Evolutionary conservation across 2,113 vertebrate genomes (phyloP), one percentile per base, ranked within the genome.

Genomic region (Callithrix jacchus): DNA sequence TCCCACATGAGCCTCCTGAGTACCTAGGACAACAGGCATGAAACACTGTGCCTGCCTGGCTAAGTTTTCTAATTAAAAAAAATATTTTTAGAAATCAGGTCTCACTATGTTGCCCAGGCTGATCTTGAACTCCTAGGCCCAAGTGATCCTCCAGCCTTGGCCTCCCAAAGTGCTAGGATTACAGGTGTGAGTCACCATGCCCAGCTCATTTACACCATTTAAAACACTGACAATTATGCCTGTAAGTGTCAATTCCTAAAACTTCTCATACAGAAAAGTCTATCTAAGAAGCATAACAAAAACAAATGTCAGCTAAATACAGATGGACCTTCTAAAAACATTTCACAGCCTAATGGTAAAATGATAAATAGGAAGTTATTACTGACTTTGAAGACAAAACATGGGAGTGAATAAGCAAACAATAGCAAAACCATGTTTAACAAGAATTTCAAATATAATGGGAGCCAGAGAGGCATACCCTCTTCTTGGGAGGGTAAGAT

Each of bases 181-280:
- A 64, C 61, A 64, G 61, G 27, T 64, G 61, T 64, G 2, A 64
- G 61, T 27, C 27, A 64, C 27, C 12, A 64, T 64, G 61, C 27
- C 61, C 61, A 64, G 61, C 61, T 30, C 49, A 93, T 93, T 95
- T 80, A 96, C 0, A 89, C 14, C 9, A 86, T 77, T 80, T 92
- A 90, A 92, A 96, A 95, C 25, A 80, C 27, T 80, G 95, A 84
- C 89, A 92, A 84, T 73, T 21, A 68, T 27, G 25, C 3, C 68
- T 45, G 12, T 74, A 77, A 83, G 12, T 68, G 30, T 37, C 58
- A 83, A 80, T 68, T 93, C n/a, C 70, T 88, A 79, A 82, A 93
- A 92, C 27, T 90, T 21, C 18, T 96, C 79, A 92, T 56, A 71
- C n/a, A 92, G 42, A 85, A 95, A 83, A 76, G 37, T 77, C 32